Conservation (phyloP, 1,140 invertebrate genomes). For the Nautilus pompilius region DNA sequence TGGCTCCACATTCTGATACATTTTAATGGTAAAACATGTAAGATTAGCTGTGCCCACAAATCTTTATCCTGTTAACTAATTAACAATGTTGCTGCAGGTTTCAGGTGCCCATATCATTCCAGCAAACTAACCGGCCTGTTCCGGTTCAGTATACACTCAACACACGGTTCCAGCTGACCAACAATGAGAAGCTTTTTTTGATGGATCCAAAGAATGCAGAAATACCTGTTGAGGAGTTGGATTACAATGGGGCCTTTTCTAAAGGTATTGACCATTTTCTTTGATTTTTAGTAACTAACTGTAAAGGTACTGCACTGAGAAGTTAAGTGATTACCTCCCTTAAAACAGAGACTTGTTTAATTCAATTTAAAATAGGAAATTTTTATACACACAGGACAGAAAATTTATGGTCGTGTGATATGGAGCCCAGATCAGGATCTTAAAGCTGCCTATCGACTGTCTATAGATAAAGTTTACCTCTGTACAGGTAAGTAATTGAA, state of each 20-base stretch:
- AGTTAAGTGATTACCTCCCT: too few species aligned
- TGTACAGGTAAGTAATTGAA: constrained; percentile 50
- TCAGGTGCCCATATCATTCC: constrained; percentile 56
- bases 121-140: constrained; percentile 56
- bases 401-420: constrained; percentile 56
- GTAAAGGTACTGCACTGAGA: too few species aligned
- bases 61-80: too few species aligned
- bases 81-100: constrained; percentile 40
- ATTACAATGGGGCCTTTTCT: constrained; percentile 45
- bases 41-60: too few species aligned
- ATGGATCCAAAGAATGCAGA: constrained; percentile 39
- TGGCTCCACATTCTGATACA: too few species aligned
- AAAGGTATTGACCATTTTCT: constrained; percentile 37
- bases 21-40: too few species aligned
- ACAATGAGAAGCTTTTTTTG: constrained; percentile 51
- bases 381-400: constrained; percentile 53
- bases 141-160: constrained; percentile 57
- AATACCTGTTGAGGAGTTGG: constrained; percentile 42
- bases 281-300: too few species aligned
- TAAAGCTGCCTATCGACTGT: constrained; percentile 52
- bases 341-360: too few species aligned
- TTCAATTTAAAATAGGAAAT: too few species aligned
- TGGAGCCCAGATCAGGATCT: constrained; percentile 58
- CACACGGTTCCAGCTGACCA: constrained; percentile 57
- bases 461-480: constrained; percentile 56